Conservation (phyloP, 2,797 vertebrate species). For the Eulemur rubriventer region DNA sequence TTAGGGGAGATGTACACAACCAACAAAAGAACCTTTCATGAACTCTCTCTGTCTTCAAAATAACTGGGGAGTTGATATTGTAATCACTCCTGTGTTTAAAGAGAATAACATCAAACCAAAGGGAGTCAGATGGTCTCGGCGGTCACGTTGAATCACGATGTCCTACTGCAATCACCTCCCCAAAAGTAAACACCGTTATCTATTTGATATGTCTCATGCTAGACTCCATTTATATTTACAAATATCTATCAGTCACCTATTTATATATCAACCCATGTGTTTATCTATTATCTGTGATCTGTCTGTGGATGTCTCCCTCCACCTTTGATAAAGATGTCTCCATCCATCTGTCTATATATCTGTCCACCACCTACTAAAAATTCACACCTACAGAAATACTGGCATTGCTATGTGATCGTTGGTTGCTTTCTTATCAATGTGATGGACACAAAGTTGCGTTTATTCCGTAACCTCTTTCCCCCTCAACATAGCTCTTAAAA, state of each 20-base stretch:
- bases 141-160: too few species aligned
- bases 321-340: not conserved
- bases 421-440: not conserved
- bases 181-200: not conserved
- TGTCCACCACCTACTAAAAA: not conserved
- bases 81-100: too few species aligned
- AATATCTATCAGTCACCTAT: not conserved
- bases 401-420: too few species aligned
- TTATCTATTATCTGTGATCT: not conserved
- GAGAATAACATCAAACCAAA: not conserved
- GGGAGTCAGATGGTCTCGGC: not conserved
- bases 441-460: not conserved
- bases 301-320: not conserved
- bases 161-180: not conserved
- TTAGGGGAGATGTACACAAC: accelerated
- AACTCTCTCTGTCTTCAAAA: not conserved
- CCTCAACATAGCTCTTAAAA: not conserved
- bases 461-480: not conserved
- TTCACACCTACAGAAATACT: not conserved
- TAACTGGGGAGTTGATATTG: too few species aligned
- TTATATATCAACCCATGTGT: not conserved
- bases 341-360: not conserved
- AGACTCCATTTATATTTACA: not conserved
- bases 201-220: not conserved
- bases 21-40: not conserved